Evolutionary conservation across 2,888 invertebrate species (phyloP).

Genomic region (Pristionchus japonicus): DNA sequence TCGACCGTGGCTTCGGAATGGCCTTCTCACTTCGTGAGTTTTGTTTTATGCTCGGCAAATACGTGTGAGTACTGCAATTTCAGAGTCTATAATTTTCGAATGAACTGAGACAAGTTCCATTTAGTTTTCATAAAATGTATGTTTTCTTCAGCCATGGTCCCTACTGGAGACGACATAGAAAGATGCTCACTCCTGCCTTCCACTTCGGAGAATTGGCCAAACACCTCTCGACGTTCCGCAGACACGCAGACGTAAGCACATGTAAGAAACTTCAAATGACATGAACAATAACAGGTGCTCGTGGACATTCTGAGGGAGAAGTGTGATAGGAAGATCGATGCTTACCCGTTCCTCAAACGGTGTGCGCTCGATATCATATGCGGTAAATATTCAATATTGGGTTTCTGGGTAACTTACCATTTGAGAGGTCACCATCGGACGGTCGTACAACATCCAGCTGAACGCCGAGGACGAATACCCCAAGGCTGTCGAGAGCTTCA

Average conservation of each 20-base stretch:
- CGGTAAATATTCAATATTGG: not conserved
- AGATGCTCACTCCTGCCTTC: constrained; percentile 4
- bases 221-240: not conserved
- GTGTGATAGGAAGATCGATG: constrained; percentile 72
- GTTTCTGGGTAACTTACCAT: not conserved
- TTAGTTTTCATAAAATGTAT: too few species aligned
- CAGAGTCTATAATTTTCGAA: too few species aligned
- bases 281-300: not conserved
- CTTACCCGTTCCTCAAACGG: constrained; percentile 77
- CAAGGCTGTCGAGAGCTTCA: constrained; percentile 51
- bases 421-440: constrained; percentile 53
- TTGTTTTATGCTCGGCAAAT: too few species aligned
- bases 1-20: constrained; percentile 77
- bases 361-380: constrained; percentile 77
- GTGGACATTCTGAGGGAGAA: not conserved
- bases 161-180: not conserved
- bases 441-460: constrained; percentile 46
- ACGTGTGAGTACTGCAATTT: too few species aligned
- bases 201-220: not conserved
- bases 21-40: constrained; percentile 76
- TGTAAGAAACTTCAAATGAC: not conserved
- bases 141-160: not conserved
- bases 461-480: constrained; percentile 50
- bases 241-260: not conserved
- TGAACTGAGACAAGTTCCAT: too few species aligned